These are phyloP conservation scores for Discoglossus pictus DNA, from an alignment of 2,797 vertebrate species.

Conservation along the genomic window DNA sequence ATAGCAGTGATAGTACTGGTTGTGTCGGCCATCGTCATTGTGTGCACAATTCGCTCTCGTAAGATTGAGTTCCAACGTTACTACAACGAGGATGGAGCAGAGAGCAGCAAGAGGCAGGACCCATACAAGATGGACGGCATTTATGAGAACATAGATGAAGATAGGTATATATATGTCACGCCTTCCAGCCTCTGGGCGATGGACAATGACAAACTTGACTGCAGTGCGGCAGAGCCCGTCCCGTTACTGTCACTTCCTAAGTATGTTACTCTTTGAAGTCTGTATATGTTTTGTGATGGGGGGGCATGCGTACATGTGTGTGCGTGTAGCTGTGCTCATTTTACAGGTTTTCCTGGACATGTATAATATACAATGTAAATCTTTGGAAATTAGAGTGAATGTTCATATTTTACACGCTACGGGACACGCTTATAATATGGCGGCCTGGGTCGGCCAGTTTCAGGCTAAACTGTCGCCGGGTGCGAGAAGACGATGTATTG, in stretches of 20 bases:
- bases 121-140: conserved; percentile 24
- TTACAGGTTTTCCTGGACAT: no score
- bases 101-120: neutral
- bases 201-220: conserved; percentile 20
- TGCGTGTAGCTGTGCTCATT: no score
- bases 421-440: no score
- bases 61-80: conserved; percentile 46
- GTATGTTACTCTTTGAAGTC: conserved; percentile 9
- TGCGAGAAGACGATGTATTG: no score
- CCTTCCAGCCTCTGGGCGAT: conserved; percentile 27
- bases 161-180: conserved; percentile 30
- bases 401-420: no score
- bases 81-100: conserved; percentile 35
- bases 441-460: no score
- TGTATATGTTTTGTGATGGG: no score
- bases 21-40: neutral
- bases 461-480: no score
- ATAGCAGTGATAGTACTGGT: conserved; percentile 3
- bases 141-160: conserved; percentile 18
- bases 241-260: conserved; percentile 4
- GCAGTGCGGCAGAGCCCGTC: neutral
- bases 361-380: no score
- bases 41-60: conserved; percentile 1
- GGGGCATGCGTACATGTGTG: no score
- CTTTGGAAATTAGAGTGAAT: no score